These are phyloP conservation scores for Thereva unica DNA, from an alignment of 2,888 invertebrate species.

Conservation along the genomic window DNA sequence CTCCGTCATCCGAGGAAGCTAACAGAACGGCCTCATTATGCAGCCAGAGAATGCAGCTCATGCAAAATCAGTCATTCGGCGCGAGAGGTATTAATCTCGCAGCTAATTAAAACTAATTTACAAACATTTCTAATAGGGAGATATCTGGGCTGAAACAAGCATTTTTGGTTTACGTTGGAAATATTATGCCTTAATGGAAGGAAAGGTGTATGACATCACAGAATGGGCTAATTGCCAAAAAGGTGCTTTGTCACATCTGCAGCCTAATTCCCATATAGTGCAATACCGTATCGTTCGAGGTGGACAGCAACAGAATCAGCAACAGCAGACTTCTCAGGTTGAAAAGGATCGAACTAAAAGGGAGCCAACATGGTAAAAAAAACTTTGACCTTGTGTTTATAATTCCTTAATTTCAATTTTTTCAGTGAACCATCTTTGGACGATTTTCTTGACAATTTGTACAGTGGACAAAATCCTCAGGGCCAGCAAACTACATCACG, in stretches of 20 bases:
- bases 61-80: conserved; percentile 90
- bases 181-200: conserved; percentile 96
- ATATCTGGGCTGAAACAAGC: conserved; percentile 94
- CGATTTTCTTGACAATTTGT: conserved; percentile 57
- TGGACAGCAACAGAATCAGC: conserved; percentile 55
- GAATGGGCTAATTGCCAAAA: conserved; percentile 94
- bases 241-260: conserved; percentile 67
- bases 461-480: conserved; percentile 57
- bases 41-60: conserved; percentile 86
- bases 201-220: conserved; percentile 92
- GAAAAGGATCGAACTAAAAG: conserved; percentile 47
- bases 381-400: conserved; percentile 24
- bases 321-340: conserved; percentile 50
- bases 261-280: conserved; percentile 89
- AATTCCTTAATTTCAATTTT: conserved; percentile 27
- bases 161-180: conserved; percentile 89
- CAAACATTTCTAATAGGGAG: conserved; percentile 66
- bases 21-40: conserved; percentile 86
- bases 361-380: conserved; percentile 46
- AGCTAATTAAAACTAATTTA: neutral
- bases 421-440: conserved; percentile 55
- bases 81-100: conserved; percentile 67
- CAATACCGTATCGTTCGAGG: conserved; percentile 63
- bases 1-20: conserved; percentile 85
- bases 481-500: conserved; percentile 48